Percentiles rank a stretch among this genome's conserved stretches.
These are phyloP conservation scores for Speoplatyrhinus poulsoni DNA, from an alignment of 2,113 vertebrate genomes.

Conservation along the genomic window DNA sequence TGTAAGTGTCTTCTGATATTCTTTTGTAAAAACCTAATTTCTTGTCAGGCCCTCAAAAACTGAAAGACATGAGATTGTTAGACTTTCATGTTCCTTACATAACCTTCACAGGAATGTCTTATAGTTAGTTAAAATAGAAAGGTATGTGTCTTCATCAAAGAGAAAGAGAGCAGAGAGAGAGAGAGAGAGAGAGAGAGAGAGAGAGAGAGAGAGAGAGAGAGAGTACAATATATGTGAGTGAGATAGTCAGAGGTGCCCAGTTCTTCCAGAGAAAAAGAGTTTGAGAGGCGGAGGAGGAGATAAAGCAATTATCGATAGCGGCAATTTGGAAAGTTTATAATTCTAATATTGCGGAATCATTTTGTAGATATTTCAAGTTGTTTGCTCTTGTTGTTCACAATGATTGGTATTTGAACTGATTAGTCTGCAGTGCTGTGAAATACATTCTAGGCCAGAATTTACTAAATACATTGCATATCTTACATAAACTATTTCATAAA, in stretches of 20 bases:
- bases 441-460: not conserved
- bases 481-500: no score
- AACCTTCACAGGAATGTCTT: not conserved
- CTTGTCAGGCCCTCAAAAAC: slow-evolving; percentile 59
- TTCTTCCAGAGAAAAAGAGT: not conserved
- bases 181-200: slow-evolving; percentile 17
- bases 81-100: slow-evolving; percentile 9
- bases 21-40: slow-evolving; percentile 67
- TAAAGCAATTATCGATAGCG: slow-evolving; percentile 22
- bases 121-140: not conserved
- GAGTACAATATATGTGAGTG: slow-evolving; percentile 22
- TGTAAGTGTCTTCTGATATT: slow-evolving; percentile 56
- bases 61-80: slow-evolving; percentile 32
- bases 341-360: no score
- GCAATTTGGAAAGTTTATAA: no score
- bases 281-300: not conserved
- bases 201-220: slow-evolving; percentile 38
- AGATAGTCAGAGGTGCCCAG: slow-evolving; percentile 42
- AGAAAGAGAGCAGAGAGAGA: not conserved
- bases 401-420: slow-evolving; percentile 8
- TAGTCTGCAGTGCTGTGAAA: slow-evolving; percentile 25
- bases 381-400: no score
- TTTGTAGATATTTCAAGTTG: no score
- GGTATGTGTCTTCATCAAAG: not conserved
- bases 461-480: no score